Evolutionary conservation across 2,888 invertebrate species (phyloP), one percentile per base, ranked within the genome.

Genomic region (Sycophila texana): DNA sequence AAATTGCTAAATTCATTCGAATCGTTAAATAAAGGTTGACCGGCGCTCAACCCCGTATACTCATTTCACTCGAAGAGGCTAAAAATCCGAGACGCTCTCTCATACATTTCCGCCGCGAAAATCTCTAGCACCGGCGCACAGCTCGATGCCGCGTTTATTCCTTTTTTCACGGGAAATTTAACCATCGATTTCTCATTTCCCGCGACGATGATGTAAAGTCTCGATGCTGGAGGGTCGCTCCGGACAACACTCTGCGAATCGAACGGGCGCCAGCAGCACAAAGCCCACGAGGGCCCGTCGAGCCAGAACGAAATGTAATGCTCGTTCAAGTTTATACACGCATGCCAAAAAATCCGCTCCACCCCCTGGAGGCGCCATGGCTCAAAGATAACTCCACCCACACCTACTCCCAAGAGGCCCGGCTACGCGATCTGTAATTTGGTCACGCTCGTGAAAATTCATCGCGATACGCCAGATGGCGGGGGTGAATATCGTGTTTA

Each of bases 401-500:
- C 30, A 26, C 30, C 39, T 14, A 7, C 12, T 2, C 13, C 26
- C 10, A 26, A 30, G 16, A 30, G 39, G 61, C 61, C 30, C n/a
- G 26, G 39, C 16, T 30, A 26, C 7, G 26, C 16, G n/a, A 39
- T 30, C 30, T 61, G n/a, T 30, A 30, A 61, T 61, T 61, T 61
- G n/a, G 61, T 39, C 61, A 10, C 30, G n/a, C 61, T 30, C n/a
- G 18, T 63, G 63, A 47, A 39, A 63, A 63, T 47, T 39, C 39
- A 16, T 10, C 12, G 39, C n/a, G n/a, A 13, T 14, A 67, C 51
- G 18, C 26, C 30, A 53, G 30, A 47, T 66, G 81, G 22, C 86
- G 85, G 83, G 87, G 85, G 85, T 84, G 84, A 85, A 84, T 86
- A 85, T 85, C 83, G 83, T 81, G 77, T 84, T 83, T 82, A 82